A percentile compares a stretch with the other conserved stretches of the same genome.
phyloP scores from a whole-genome alignment of 2,888 invertebrate genomes.

The Leptopterna dolabrata region DNA sequence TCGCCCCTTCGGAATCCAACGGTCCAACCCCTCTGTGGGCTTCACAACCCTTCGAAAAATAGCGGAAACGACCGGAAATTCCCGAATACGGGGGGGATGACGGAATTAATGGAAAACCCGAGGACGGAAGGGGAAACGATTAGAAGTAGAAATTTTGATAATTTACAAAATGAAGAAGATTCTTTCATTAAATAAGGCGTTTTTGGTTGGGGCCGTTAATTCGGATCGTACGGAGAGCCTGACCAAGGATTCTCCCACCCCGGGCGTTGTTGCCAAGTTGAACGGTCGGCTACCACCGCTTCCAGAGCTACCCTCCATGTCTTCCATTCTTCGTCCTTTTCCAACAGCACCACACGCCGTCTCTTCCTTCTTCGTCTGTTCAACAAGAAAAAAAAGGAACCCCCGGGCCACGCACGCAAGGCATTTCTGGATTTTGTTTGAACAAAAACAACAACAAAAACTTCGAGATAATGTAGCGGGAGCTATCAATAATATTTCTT shows the following conservation, averaged over 20 bases:
- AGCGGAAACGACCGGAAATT: background rate
- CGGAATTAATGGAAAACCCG: background rate
- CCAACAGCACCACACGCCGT: background rate
- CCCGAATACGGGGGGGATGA: background rate
- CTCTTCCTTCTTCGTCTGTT: background rate
- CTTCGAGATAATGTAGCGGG: too few species aligned
- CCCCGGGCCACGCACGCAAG: background rate
- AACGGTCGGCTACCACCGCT: constrained; percentile 26
- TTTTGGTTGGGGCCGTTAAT: background rate
- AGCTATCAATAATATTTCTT: background rate
- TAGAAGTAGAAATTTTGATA: background rate
- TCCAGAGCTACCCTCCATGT: constrained; percentile 42
- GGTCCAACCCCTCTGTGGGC: constrained; percentile 25
- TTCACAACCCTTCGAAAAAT: background rate
- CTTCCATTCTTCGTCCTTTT: constrained; percentile 34
- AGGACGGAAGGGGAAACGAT: background rate
- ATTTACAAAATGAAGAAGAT: background rate
- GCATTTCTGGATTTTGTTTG: too few species aligned
- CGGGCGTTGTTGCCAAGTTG: constrained; percentile 52
- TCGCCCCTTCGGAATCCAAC: constrained; percentile 16
- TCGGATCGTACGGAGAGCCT: constrained; percentile 4
- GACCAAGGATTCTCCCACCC: constrained; percentile 39
- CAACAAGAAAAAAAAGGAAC: constrained; percentile 24
- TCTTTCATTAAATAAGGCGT: background rate
- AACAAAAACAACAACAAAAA: background rate